phyloP scores from a whole-genome alignment of 1,140 invertebrate species.

The Megathymus violae region DNA sequence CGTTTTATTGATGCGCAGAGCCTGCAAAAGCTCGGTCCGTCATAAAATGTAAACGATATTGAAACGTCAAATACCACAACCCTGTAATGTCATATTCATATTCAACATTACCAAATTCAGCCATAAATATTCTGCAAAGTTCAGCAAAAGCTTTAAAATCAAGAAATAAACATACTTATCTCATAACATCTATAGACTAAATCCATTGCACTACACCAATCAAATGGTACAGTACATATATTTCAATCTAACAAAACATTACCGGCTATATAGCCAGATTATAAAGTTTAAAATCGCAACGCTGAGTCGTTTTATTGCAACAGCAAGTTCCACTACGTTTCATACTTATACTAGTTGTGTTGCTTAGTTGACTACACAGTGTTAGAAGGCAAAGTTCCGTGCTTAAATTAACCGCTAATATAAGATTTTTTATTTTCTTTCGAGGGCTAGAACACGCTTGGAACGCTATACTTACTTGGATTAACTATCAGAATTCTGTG shows the following conservation, averaged over 20 bases:
- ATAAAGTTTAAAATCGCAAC: slow-evolving; percentile 40
- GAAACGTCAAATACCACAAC: background rate
- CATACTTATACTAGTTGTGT: slow-evolving; percentile 74
- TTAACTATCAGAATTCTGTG: slow-evolving; percentile 11
- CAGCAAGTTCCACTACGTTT: slow-evolving; percentile 67
- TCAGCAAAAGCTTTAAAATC: slow-evolving; percentile 21
- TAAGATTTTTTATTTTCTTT: slow-evolving; percentile 21
- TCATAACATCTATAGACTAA: slow-evolving; percentile 42
- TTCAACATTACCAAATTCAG: background rate
- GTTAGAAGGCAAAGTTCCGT: slow-evolving; percentile 71
- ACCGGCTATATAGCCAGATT: slow-evolving; percentile 34
- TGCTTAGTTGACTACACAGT: slow-evolving; percentile 71
- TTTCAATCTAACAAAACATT: slow-evolving; percentile 44
- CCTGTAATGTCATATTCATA: background rate
- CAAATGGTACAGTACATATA: slow-evolving; percentile 52
- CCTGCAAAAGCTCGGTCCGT: background rate
- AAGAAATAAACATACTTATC: slow-evolving; percentile 50
- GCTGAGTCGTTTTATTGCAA: slow-evolving; percentile 59
- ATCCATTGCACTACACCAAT: slow-evolving; percentile 60
- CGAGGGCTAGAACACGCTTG: slow-evolving; percentile 8
- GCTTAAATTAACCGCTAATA: slow-evolving; percentile 33
- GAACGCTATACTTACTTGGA: slow-evolving; percentile 19
- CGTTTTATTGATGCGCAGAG: too few species aligned
- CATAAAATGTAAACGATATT: background rate
- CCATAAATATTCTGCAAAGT: background rate